Evolutionary conservation across 2,797 vertebrate genomes (phyloP), one percentile per base, ranked within the genome.

Genomic region (Brachyrhaphis roseni): DNA sequence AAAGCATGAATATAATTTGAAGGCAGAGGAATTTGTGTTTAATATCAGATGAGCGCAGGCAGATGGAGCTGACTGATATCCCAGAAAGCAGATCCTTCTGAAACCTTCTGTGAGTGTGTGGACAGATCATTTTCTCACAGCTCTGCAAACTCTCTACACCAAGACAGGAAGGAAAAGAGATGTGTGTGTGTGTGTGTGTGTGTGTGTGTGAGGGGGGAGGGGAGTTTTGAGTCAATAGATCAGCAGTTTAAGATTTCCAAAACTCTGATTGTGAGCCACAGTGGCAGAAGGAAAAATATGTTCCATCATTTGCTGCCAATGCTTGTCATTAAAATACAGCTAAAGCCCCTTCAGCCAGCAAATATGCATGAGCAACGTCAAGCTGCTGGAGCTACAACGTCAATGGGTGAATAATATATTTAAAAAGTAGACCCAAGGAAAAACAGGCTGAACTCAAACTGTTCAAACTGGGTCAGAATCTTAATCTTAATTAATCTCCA

Each of bases 261-360:
- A 84, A 87, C 72, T 79, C 72, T 85, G 84, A 89, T 78, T 78
- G 62, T 39, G 75, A 88, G 78, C 71, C 87, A 78, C 78, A 78
- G 78, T 82, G 82, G 74, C 86, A 85, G 66, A 82, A 8, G 68
- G 8, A 41, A 70, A 88, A 88, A 86, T 81, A 81, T 81, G 85
- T 51, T 80, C 59, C 15, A 72, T 39, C 46, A 74, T 84, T 55
- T 78, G 72, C 72, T 80, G 64, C 78, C 76, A 74, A 76, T 23
- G n/a, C 76, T 20, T 2, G 47, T 5, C 64, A 76, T 84, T 77
- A 81, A 84, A 70, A 81, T 4, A 26, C 11, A 70, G 31, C 81
- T 68, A 55, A 78, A 49, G 59, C 36, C 74, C 78, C 82, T 82
- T n/a, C 36, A 66, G 78, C 76, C 20, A 74, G 8, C 12, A 76